A percentile compares a stretch with the other conserved stretches of the same genome.
Conservation (phyloP, 2,888 invertebrate species). For the Hypena proboscidalis region DNA sequence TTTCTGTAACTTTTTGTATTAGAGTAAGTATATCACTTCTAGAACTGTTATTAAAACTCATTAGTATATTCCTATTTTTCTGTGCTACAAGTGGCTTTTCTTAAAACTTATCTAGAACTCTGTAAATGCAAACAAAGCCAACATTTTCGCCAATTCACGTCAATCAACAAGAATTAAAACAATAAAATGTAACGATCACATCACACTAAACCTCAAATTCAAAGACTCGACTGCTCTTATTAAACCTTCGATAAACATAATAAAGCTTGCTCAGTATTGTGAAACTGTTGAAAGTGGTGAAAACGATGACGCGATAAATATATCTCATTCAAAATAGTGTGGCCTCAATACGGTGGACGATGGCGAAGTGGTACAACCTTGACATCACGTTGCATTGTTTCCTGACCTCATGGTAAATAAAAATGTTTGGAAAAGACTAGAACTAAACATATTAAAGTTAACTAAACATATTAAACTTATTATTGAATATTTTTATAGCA, state of each 20-base stretch:
- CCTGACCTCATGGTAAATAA: conserved; percentile 14
- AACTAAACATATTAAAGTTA: not conserved
- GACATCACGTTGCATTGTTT: conserved; percentile 45
- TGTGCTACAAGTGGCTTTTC: too few relatives aligned
- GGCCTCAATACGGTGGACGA: conserved; percentile 52
- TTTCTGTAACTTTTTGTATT: too few relatives aligned
- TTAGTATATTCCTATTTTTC: too few relatives aligned
- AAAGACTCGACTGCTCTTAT: conserved; percentile 16
- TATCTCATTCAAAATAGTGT: conserved; percentile 65
- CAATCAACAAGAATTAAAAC: conserved; percentile 1
- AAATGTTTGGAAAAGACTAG: not conserved
- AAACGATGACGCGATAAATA: conserved; percentile 55
- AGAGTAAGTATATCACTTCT: too few relatives aligned
- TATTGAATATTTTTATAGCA: too few relatives aligned
- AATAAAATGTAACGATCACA: conserved; percentile 6
- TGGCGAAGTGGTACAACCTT: conserved; percentile 51
- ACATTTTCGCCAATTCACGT: not conserved
- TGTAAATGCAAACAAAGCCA: not conserved
- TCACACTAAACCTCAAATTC: conserved; percentile 7
- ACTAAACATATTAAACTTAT: too few relatives aligned
- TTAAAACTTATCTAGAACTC: not conserved
- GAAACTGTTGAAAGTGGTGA: conserved; percentile 62
- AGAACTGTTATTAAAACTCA: too few relatives aligned
- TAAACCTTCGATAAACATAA: conserved; percentile 39
- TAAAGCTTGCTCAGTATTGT: conserved; percentile 47